Evolutionary conservation across 2,113 vertebrate genomes (phyloP).

Genomic region (Trinectes maculatus): DNA sequence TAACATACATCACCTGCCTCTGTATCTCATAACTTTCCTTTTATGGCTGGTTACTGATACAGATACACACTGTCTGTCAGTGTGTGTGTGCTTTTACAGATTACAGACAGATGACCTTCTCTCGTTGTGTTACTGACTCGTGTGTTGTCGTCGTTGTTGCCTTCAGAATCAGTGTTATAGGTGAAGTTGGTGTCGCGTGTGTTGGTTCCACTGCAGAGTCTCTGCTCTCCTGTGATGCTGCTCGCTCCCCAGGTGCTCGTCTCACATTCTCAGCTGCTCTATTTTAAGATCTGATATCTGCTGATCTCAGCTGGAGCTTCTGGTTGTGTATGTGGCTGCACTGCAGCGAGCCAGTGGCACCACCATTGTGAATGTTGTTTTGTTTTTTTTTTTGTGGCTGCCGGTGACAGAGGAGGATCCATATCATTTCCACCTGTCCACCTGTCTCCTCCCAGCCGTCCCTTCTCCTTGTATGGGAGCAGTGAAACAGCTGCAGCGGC

Average conservation of each 20-base stretch:
- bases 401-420: conserved; percentile 39
- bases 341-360: background rate
- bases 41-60: too few relatives aligned
- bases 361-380: background rate
- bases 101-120: too few relatives aligned
- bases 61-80: too few relatives aligned
- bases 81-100: background rate
- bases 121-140: too few relatives aligned
- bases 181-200: background rate
- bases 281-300: conserved; percentile 51
- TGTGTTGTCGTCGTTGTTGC: too few relatives aligned
- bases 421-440: conserved; percentile 32
- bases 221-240: conserved; percentile 5
- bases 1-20: too few relatives aligned
- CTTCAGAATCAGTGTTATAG: background rate
- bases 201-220: background rate
- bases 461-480: conserved; percentile 31
- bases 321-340: conserved; percentile 13
- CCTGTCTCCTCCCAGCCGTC: conserved; percentile 52
- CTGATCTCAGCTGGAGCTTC: conserved; percentile 43
- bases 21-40: too few relatives aligned
- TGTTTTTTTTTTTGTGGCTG: background rate
- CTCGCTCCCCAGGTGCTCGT: conserved; percentile 20
- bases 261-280: conserved; percentile 41
- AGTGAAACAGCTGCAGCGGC: conserved; percentile 61